Conservation (phyloP, 2,113 vertebrate genomes). For the Struthio camelus region DNA sequence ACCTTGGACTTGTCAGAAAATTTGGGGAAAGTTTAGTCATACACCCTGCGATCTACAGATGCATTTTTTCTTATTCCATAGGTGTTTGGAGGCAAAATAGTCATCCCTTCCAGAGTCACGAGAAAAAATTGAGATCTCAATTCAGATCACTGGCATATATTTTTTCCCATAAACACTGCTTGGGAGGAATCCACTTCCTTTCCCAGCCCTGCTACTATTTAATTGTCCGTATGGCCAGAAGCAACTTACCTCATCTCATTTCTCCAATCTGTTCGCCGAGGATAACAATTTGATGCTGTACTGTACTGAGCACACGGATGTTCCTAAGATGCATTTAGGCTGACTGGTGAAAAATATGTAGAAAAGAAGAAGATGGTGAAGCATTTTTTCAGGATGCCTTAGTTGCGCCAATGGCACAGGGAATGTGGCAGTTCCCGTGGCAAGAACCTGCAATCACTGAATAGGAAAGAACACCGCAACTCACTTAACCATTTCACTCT, state of each 20-base stretch:
- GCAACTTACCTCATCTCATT: neutral
- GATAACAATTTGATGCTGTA: neutral
- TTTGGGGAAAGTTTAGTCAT: neutral
- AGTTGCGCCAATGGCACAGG: neutral
- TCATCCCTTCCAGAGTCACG: neutral
- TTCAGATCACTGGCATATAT: neutral
- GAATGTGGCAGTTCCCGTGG: neutral
- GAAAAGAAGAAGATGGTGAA: neutral
- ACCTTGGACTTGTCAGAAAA: neutral
- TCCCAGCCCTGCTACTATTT: neutral
- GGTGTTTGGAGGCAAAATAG: neutral
- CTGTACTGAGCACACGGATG: neutral
- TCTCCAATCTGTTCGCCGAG: neutral
- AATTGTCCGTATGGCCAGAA: neutral
- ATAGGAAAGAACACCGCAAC: neutral
- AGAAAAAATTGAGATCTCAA: neutral
- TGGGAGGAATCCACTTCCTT: neutral
- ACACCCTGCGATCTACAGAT: neutral
- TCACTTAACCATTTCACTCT: neutral
- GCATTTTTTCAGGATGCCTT: neutral
- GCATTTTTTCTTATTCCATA: neutral
- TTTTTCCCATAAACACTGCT: neutral
- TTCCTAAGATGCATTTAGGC: neutral
- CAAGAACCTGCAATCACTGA: neutral
- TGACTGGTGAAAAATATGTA: neutral